phyloP scores from a whole-genome alignment of 2,888 invertebrate genomes.

The Sialis fuliginosa region DNA sequence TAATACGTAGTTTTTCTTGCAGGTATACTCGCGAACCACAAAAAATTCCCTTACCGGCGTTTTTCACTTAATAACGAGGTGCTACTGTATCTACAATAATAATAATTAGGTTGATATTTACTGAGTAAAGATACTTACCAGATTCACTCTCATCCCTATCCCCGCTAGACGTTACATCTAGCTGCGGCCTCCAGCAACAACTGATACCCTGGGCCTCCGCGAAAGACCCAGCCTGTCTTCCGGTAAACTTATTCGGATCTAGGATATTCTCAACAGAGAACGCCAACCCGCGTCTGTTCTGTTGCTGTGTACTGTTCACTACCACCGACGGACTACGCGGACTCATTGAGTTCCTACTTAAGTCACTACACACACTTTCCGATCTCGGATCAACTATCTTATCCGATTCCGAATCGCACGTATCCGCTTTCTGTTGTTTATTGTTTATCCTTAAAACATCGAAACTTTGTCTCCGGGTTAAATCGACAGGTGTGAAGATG shows the following conservation, averaged over 20 bases:
- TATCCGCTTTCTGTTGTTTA: constrained; percentile 3
- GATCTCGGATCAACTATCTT: constrained; percentile 16
- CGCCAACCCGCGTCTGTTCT: constrained; percentile 47
- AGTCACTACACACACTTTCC: constrained; percentile 29
- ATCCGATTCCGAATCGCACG: constrained; percentile 7
- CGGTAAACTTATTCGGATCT: constrained; percentile 81
- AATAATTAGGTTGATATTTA: too few relatives aligned
- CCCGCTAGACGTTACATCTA: constrained; percentile 26
- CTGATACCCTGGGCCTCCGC: constrained; percentile 17
- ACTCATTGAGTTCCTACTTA: constrained; percentile 22
- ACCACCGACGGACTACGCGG: constrained; percentile 22
- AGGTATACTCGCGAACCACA: too few relatives aligned
- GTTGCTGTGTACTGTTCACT: constrained; percentile 25
- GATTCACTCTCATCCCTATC: constrained; percentile 36
- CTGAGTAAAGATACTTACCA: constrained; percentile 19
- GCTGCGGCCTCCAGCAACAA: constrained; percentile 31
- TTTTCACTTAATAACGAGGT: too few relatives aligned
- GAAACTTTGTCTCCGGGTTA: constrained; percentile 20
- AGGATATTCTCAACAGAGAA: constrained; percentile 84
- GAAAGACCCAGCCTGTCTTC: constrained; percentile 30
- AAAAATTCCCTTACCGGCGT: too few relatives aligned
- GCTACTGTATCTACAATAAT: too few relatives aligned
- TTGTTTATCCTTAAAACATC: neutral
- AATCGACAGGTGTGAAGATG: constrained; percentile 25
- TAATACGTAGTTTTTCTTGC: too few relatives aligned